phyloP scores from a whole-genome alignment of 37 sponge, comb jelly and placozoan genomes.

The Cliona cf. orientalis region DNA sequence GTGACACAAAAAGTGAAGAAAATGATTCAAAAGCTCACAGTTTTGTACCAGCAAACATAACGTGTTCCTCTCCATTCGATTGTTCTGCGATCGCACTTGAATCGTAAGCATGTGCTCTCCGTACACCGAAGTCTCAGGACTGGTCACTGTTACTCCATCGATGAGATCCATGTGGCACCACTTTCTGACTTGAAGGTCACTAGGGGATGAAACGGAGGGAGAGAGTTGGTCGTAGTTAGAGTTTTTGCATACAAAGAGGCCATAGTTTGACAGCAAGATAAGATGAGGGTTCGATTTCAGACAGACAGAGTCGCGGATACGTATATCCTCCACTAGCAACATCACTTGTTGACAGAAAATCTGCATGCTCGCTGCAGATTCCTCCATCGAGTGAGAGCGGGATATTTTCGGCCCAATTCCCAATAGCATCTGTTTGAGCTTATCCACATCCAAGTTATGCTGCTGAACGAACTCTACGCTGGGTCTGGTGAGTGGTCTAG shows the following conservation, averaged over 20 bases:
- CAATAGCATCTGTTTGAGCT: constrained; percentile 30
- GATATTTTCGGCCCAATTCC: not conserved
- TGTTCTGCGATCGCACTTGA: constrained; percentile 4
- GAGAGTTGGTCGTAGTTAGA: not conserved
- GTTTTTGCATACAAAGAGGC: constrained; percentile 48
- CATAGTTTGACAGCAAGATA: constrained; percentile 52
- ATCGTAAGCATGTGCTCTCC: not conserved
- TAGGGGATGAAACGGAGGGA: constrained; percentile 20
- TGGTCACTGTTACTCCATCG: constrained; percentile 16
- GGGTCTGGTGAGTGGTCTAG: not conserved
- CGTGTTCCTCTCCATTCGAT: not conserved
- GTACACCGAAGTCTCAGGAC: not conserved
- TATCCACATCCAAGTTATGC: not conserved
- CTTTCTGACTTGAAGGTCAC: constrained; percentile 40
- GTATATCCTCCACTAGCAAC: constrained; percentile 41
- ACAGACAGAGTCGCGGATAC: constrained; percentile 8
- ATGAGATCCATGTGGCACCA: constrained; percentile 61
- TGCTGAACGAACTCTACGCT: constrained; percentile 17
- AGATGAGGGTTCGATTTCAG: constrained; percentile 44
- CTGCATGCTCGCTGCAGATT: constrained; percentile 1
- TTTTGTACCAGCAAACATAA: constrained; percentile 26
- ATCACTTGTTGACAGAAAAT: constrained; percentile 52
- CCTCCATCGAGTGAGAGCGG: not conserved
- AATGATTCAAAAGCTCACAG: constrained; percentile 7
- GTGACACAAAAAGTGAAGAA: constrained; percentile 22